Evolutionary conservation across 2,113 vertebrate genomes (phyloP), one percentile per base, ranked within the genome.

Genomic region (Ariopsis seemanni): DNA sequence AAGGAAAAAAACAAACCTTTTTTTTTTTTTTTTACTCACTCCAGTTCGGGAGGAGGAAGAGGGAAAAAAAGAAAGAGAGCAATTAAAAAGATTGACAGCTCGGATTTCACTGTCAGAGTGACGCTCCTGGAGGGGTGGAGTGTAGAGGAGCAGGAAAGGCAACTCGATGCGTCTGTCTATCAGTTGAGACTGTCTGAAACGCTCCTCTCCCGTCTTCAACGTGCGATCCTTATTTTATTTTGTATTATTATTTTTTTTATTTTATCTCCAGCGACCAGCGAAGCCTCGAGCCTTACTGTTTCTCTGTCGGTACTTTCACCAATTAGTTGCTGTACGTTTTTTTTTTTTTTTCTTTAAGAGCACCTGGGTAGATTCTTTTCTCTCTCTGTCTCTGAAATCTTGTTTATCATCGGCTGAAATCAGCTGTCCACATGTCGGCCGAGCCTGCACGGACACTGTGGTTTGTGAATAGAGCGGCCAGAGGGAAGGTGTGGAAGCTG

Each of bases 161-260:
- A 95, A 97, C 97, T 98, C 97, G 97, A 99, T 99, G 97, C 96
- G 97, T 99, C 98, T 97, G 98, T 99, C 98, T 97, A 96, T 99
- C 98, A 99, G 97, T 97, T 97, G 96, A 97, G 97, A 94, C 97
- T 97, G 98, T 97, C 97, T 97, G 97, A 96, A 90, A 96, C 96
- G 96, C 97, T 97, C 96, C 97, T 97, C 96, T 96, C 96, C 96
- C 97, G 97, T 97, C 93, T 97, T 96, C 95, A 95, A 96, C 94
- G 96, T 96, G 97, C 96, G 95, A 95, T 94, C 92, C 92, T 89
- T 90, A 96, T 96, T 60, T 10, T 60, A 20, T 60, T 96, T 93
- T 42, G 3, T 42, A 42, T 42, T 53, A 67, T 42, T 34, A 34
- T 52, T 78, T 9, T 62, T 67, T 83, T 34, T 34, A 34, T 34